Base-by-base conservation (phyloP, 2,888 invertebrate species). In the Orchesella flavescens region DNA sequence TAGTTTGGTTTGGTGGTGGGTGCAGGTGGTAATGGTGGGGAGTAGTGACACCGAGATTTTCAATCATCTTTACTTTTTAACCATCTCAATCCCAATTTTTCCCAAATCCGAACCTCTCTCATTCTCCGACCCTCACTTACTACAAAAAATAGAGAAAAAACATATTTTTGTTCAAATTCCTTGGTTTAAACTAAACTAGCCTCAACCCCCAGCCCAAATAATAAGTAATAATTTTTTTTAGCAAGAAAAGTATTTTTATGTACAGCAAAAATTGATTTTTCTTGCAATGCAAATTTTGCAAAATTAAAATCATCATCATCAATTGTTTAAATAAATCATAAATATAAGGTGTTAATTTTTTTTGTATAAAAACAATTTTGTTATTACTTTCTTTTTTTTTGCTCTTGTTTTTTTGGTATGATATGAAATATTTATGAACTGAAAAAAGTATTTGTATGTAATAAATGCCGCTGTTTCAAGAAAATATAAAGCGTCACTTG, bases 61-160 rank as follows among this genome's bases (percentile, higher is more conserved):
- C 59, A 23, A 63, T 66, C 63, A 63, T 75, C 61, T 44, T 69
- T 81, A 61, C n/a, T n/a, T 80, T 68, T 66, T 65, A 72, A 55
- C 68, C 24, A 43, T 69, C 55, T 55, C 49, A 34, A 55, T 43
- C 63, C 55, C 57, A 66, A 44, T 46, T 53, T 44, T 73, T 74
- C 24, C 68, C 19, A 21, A 46, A 69, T 72, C 72, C 72, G 43
- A 57, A 1, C n/a, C 55, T 72, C 75, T 63, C 69, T 61, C 53
- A 69, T 75, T 74, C 69, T 71, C 66, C 43, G 55, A 66, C 65
- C 63, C 72, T 80, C 74, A 81, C 81, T 81, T 49, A 81, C 81
- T 75, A 81, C 63, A 77, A 81, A 80, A 80, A 80, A 80, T 80
- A 80, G 74, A 81, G 81, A 81, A 74, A 80, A 81, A 75, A 80